These are phyloP conservation scores for Nerophis lumbriciformis DNA, from an alignment of 2,113 vertebrate species.

Conservation along the genomic window DNA sequence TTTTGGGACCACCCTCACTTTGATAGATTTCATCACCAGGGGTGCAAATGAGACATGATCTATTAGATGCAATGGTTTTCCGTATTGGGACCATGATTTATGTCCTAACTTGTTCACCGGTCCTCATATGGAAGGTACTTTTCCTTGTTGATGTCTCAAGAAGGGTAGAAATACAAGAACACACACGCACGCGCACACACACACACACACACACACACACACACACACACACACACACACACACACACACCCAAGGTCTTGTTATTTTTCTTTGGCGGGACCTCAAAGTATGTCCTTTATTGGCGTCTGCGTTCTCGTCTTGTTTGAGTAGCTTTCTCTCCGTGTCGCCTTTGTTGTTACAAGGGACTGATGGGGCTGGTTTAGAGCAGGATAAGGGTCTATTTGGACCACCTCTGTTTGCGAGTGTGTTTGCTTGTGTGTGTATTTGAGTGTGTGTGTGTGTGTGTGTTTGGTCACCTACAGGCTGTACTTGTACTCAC, in stretches of 20 bases:
- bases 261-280: neutral
- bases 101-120: too few species aligned
- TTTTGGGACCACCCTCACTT: too few species aligned
- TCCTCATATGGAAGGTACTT: too few species aligned
- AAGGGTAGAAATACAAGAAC: too few species aligned
- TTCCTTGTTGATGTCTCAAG: too few species aligned
- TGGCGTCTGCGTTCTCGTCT: slow-evolving; percentile 8
- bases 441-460: slow-evolving; percentile 7
- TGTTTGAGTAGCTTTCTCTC: slow-evolving; percentile 7
- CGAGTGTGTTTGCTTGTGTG: slow-evolving; percentile 10
- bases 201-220: too few species aligned
- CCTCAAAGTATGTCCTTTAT: neutral
- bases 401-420: slow-evolving; percentile 20
- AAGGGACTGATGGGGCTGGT: slow-evolving; percentile 49
- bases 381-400: slow-evolving; percentile 44
- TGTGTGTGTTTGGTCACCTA: slow-evolving; percentile 21
- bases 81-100: too few species aligned
- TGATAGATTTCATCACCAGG: too few species aligned
- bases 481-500: slow-evolving; percentile 23
- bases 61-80: too few species aligned
- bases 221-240: too few species aligned
- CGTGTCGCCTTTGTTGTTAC: slow-evolving; percentile 38
- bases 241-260: neutral
- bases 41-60: too few species aligned
- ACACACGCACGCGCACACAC: too few species aligned